Percentiles rank a stretch among this genome's conserved stretches.
Evolutionary conservation across 53 echinoderm and acorn worm genomes (phyloP).

Genomic region (Temnopleurus reevesii): DNA sequence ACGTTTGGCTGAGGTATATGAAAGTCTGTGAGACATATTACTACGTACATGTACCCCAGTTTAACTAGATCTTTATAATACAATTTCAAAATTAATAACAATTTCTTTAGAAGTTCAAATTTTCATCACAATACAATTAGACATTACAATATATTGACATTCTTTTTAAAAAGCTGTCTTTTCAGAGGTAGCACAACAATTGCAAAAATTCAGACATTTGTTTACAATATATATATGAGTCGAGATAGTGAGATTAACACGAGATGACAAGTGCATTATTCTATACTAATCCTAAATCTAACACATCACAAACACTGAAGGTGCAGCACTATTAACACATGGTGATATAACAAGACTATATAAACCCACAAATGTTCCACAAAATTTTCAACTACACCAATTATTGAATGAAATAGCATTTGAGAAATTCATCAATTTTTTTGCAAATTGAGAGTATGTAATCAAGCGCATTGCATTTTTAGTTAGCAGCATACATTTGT

Average conservation of each 20-base stretch:
- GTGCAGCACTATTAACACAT: conserved; percentile 37
- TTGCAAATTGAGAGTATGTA: background rate
- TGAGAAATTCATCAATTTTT: background rate
- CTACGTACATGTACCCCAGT: background rate
- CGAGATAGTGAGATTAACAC: conserved; percentile 2
- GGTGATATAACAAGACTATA: conserved; percentile 15
- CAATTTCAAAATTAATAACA: conserved; percentile 35
- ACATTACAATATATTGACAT: conserved; percentile 55
- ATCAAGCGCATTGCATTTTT: background rate
- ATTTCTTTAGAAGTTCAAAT: conserved; percentile 57
- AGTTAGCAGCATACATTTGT: background rate
- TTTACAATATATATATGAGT: conserved; percentile 11
- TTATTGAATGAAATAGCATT: background rate
- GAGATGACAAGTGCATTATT: conserved; percentile 25
- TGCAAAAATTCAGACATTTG: conserved; percentile 56
- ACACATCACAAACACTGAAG: conserved; percentile 27
- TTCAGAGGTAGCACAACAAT: conserved; percentile 64
- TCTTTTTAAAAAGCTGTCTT: conserved; percentile 59
- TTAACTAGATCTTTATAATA: conserved; percentile 30
- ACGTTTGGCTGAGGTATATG: conserved; percentile 55
- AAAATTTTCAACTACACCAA: background rate
- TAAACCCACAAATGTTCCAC: conserved; percentile 9
- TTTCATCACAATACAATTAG: conserved; percentile 45
- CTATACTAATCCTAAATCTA: background rate
- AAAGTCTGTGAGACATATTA: conserved; percentile 27